These are phyloP conservation scores for Drosophila pseudotakahashii DNA, from an alignment of 2,888 invertebrate genomes.

Conservation along the genomic window DNA sequence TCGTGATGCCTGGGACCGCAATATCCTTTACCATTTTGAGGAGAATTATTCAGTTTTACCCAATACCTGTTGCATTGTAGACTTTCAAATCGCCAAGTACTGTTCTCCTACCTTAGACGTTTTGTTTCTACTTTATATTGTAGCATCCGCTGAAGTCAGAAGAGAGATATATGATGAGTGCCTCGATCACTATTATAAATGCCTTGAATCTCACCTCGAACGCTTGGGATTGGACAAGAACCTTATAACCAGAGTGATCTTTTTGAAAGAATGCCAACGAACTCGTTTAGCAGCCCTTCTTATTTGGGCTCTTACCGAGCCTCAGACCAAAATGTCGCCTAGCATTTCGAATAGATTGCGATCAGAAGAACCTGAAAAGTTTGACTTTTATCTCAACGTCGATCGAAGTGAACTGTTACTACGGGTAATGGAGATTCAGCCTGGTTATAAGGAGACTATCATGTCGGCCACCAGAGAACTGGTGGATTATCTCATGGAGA, in stretches of 20 bases:
- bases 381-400: slow-evolving; percentile 82
- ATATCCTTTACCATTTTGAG: slow-evolving; percentile 80
- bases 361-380: slow-evolving; percentile 78
- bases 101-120: slow-evolving; percentile 86
- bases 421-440: slow-evolving; percentile 80
- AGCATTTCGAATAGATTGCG: slow-evolving; percentile 80
- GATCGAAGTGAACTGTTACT: slow-evolving; percentile 83
- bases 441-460: slow-evolving; percentile 77
- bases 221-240: slow-evolving; percentile 27
- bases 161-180: slow-evolving; percentile 79
- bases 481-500: slow-evolving; percentile 69
- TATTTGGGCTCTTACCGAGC: slow-evolving; percentile 82
- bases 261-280: slow-evolving; percentile 78
- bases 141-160: slow-evolving; percentile 82
- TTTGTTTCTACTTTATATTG: slow-evolving; percentile 84
- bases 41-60: slow-evolving; percentile 73
- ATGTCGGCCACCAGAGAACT: slow-evolving; percentile 78
- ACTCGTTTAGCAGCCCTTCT: slow-evolving; percentile 81
- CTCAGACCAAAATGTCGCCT: slow-evolving; percentile 81
- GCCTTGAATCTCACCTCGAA: slow-evolving; percentile 62
- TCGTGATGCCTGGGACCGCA: slow-evolving; percentile 83
- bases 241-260: slow-evolving; percentile 78
- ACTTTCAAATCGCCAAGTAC: slow-evolving; percentile 86
- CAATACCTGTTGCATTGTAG: slow-evolving; percentile 85
- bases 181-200: slow-evolving; percentile 84